phyloP scores from a whole-genome alignment of 2,113 vertebrate species.

The Budorcas taxicolor region DNA sequence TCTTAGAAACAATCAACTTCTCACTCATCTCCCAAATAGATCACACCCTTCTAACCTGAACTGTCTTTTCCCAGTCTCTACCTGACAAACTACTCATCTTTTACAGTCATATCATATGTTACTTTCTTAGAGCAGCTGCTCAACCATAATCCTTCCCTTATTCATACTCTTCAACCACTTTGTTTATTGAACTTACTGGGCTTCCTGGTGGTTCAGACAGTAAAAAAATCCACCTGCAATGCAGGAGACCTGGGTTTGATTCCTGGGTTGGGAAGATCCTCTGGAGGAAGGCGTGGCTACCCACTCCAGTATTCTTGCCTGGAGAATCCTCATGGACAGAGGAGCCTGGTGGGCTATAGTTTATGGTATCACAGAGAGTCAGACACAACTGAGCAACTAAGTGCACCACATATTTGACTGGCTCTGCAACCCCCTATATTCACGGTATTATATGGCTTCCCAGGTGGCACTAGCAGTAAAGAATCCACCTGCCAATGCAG shows the following conservation, averaged over 20 bases:
- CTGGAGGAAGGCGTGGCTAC: not conserved
- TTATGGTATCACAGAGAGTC: not conserved
- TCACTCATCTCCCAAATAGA: not conserved
- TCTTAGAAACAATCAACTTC: not conserved
- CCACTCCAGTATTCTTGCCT: not conserved
- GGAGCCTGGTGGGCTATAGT: not conserved
- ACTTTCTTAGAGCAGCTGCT: not conserved
- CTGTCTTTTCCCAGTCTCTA: not conserved
- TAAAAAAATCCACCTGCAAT: not conserved
- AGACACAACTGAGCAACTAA: not conserved
- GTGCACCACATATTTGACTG: not conserved
- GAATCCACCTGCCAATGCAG: not conserved
- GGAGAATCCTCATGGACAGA: not conserved
- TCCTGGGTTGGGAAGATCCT: not conserved
- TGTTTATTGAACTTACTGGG: not conserved
- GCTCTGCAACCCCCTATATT: not conserved
- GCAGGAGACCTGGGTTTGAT: not conserved
- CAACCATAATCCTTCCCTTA: not conserved
- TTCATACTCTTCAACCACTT: not conserved
- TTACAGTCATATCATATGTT: not conserved
- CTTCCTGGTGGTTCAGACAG: not conserved
- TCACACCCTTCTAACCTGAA: not conserved
- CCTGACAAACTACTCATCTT: not conserved
- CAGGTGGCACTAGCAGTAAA: not conserved
- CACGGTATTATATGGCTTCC: not conserved